These are phyloP conservation scores for Eupeodes corollae DNA, from an alignment of 1,140 invertebrate species.

Conservation along the genomic window DNA sequence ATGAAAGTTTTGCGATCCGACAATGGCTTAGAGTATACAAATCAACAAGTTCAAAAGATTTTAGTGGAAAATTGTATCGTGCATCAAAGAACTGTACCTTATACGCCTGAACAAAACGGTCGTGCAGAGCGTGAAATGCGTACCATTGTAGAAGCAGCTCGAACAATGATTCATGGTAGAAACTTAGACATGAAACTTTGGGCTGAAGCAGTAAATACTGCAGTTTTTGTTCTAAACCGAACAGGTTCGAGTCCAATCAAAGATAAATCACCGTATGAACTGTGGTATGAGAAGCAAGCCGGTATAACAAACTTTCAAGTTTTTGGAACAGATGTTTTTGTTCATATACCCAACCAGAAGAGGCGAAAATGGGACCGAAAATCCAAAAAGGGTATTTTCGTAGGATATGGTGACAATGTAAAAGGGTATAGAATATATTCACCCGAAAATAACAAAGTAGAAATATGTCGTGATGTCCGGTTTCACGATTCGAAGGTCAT, in stretches of 20 bases:
- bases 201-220: too few species aligned
- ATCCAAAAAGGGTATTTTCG: too few species aligned
- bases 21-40: conserved; percentile 37
- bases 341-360: conserved; percentile 32
- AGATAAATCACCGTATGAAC: conserved; percentile 29
- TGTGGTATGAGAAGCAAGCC: conserved; percentile 20
- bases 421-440: too few species aligned
- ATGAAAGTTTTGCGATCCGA: conserved; percentile 36
- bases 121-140: conserved; percentile 35
- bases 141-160: conserved; percentile 33
- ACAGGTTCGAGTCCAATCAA: conserved; percentile 24
- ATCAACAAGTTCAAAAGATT: conserved; percentile 24
- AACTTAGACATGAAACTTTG: conserved; percentile 23
- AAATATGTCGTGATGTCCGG: too few species aligned
- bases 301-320: conserved; percentile 20
- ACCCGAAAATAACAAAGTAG: too few species aligned
- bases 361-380: conserved; percentile 30
- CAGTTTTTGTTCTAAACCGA: conserved; percentile 32
- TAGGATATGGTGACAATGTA: too few species aligned
- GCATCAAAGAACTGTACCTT: conserved; percentile 32
- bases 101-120: conserved; percentile 42
- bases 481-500: too few species aligned
- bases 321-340: conserved; percentile 31
- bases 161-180: conserved; percentile 30
- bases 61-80: conserved; percentile 20